Evolutionary conservation across 2,113 vertebrate species (phyloP).

Genomic region (Lasiurus cinereus): DNA sequence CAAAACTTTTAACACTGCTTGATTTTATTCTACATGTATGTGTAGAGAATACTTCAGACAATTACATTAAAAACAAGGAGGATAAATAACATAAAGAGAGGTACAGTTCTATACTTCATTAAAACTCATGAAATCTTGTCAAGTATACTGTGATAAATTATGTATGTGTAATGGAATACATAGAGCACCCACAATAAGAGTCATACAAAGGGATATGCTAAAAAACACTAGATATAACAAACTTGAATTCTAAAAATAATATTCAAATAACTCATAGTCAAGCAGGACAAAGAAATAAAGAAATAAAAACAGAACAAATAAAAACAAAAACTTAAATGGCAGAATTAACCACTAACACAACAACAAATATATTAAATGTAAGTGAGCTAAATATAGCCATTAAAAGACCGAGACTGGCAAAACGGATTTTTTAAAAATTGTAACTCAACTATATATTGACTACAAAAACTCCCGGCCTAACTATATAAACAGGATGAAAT

Average conservation of each 20-base stretch:
- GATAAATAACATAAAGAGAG: background rate
- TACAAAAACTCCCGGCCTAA: background rate
- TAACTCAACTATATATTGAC: background rate
- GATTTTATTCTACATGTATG: background rate
- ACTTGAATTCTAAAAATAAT: background rate
- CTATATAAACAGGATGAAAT: background rate
- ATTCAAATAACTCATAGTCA: background rate
- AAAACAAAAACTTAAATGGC: background rate
- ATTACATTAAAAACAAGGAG: background rate
- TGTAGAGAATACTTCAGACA: background rate
- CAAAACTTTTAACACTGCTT: background rate
- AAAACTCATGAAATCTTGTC: background rate
- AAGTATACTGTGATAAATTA: background rate
- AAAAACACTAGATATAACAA: background rate
- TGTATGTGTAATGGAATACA: background rate
- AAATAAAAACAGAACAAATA: background rate
- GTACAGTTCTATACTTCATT: background rate
- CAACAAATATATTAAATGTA: background rate
- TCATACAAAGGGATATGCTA: background rate
- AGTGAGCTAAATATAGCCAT: background rate
- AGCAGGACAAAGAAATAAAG: background rate
- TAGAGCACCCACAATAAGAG: background rate
- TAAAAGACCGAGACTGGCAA: background rate
- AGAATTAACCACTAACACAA: background rate
- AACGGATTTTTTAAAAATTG: background rate